Evolutionary conservation across 2,797 vertebrate species (phyloP).

Genomic region (Dromococcyx pavoninus): DNA sequence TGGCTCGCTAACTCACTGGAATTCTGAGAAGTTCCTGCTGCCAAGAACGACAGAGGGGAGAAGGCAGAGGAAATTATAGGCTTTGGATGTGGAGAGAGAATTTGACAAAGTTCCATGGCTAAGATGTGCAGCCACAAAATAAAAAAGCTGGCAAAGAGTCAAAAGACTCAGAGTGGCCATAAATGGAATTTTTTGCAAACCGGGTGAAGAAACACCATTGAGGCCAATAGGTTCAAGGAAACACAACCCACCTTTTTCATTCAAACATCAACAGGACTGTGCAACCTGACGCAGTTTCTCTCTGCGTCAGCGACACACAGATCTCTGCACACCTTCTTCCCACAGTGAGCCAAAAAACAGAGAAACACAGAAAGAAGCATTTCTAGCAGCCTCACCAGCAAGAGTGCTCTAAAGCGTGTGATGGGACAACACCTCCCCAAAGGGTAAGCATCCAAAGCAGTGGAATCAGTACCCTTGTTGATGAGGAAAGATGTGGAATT

Average conservation of each 20-base stretch:
- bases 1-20: conserved; percentile 43
- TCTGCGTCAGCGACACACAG: background rate
- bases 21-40: conserved; percentile 35
- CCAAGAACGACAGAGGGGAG: conserved; percentile 65
- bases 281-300: background rate
- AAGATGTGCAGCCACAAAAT: conserved; percentile 45
- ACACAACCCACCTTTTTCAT: background rate
- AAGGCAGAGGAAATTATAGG: conserved; percentile 68
- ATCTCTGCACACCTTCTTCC: background rate
- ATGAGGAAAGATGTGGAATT: background rate
- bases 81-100: conserved; percentile 34
- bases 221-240: background rate
- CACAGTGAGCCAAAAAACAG: background rate
- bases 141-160: conserved; percentile 52
- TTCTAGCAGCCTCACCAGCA: background rate
- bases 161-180: conserved; percentile 36
- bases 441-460: background rate
- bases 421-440: background rate
- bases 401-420: background rate
- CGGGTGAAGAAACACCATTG: conserved; percentile 2
- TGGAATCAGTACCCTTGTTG: background rate
- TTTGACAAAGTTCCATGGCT: conserved; percentile 45
- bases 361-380: background rate
- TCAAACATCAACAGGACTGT: background rate
- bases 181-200: conserved; percentile 66